Conservation (phyloP, 2,888 invertebrate genomes). For the Anticlea derivata region DNA sequence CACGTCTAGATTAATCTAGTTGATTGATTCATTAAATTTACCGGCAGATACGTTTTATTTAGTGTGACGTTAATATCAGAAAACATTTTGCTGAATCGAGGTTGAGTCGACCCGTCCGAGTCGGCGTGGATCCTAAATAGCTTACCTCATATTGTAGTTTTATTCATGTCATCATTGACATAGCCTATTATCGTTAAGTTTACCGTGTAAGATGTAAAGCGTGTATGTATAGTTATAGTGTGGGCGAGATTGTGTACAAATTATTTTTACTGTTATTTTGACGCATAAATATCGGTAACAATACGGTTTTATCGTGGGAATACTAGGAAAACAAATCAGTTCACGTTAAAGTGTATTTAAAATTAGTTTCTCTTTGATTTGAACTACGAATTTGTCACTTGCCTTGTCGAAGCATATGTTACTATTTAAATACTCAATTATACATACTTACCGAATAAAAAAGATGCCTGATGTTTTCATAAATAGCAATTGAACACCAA, state of each 20-base stretch:
- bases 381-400: constrained; percentile 52
- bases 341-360: constrained; percentile 54
- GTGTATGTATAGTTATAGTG: constrained; percentile 62
- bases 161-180: constrained; percentile 79
- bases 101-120: constrained; percentile 55
- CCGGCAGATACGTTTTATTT: constrained; percentile 45
- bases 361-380: constrained; percentile 51
- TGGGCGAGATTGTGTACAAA: constrained; percentile 74
- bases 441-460: constrained; percentile 34
- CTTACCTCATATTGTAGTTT: constrained; percentile 80
- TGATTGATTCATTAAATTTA: constrained; percentile 40
- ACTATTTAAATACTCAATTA: constrained; percentile 51
- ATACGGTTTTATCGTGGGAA: constrained; percentile 35
- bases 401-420: constrained; percentile 42
- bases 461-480: constrained; percentile 11
- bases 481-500: not conserved
- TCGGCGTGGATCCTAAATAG: constrained; percentile 77
- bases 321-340: constrained; percentile 47
- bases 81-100: constrained; percentile 63
- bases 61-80: constrained; percentile 66
- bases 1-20: constrained; percentile 41
- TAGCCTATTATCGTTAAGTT: constrained; percentile 82
- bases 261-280: constrained; percentile 67
- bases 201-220: constrained; percentile 73
- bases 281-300: constrained; percentile 45